Conservation (phyloP, 2,113 vertebrate genomes). For the Nestor notabilis region DNA sequence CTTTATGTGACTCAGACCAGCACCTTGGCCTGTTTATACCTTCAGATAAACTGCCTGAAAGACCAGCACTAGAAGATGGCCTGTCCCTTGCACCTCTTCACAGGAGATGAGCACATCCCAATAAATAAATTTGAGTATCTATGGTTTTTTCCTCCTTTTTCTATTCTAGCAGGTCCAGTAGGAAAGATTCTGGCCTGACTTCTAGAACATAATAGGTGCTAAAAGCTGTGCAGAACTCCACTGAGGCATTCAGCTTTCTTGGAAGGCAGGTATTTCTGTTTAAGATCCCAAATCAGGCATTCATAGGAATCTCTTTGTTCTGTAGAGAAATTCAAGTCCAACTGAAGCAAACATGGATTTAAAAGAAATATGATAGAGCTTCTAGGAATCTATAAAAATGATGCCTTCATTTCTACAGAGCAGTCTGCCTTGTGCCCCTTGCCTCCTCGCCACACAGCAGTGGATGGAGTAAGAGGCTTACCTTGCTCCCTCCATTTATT, state of each 20-base stretch:
- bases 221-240: not conserved
- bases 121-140: not conserved
- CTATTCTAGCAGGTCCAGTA: not conserved
- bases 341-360: not conserved
- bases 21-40: not conserved
- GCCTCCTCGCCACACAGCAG: not conserved
- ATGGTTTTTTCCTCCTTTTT: not conserved
- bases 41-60: not conserved
- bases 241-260: not conserved
- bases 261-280: not conserved
- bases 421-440: not conserved
- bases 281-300: not conserved
- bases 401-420: not conserved
- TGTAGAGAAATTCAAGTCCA: not conserved
- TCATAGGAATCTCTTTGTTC: not conserved
- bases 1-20: not conserved
- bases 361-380: not conserved
- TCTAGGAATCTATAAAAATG: not conserved
- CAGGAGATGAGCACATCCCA: not conserved
- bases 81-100: not conserved
- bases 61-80: not conserved
- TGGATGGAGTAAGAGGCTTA: not conserved
- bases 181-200: not conserved
- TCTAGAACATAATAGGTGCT: not conserved
- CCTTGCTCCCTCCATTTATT: fast-evolving